Evolutionary conservation across 2,888 invertebrate genomes (phyloP).

Genomic region (Pheosia gnoma): DNA sequence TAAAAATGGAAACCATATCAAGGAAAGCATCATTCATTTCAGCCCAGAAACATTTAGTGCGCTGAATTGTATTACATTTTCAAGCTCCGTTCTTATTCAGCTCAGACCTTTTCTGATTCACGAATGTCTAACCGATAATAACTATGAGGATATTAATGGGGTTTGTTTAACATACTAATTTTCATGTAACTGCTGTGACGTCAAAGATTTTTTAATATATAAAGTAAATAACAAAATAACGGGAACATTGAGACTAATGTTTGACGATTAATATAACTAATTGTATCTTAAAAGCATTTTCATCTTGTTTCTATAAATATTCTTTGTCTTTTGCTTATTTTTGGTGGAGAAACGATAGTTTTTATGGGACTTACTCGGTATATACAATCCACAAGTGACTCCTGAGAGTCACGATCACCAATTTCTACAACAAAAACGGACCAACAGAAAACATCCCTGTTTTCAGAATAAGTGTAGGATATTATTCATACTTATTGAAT

Average conservation of each 20-base stretch:
- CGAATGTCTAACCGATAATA: slow-evolving; percentile 10
- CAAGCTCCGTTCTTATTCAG: neutral
- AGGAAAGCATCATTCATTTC: neutral
- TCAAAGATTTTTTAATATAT: neutral
- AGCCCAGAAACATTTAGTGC: neutral
- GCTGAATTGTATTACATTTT: slow-evolving; percentile 1
- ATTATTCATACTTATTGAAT: no score
- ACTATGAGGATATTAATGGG: slow-evolving; percentile 1
- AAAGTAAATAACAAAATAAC: slow-evolving; percentile 36
- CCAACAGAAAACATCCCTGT: no score
- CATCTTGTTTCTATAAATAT: slow-evolving; percentile 8
- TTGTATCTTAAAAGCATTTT: slow-evolving; percentile 24
- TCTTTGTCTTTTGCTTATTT: neutral
- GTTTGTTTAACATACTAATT: slow-evolving; percentile 23
- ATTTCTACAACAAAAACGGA: no score
- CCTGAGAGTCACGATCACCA: no score
- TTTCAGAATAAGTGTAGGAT: no score
- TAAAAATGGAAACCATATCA: no score
- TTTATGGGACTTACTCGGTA: neutral
- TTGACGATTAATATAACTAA: slow-evolving; percentile 40
- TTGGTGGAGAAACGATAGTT: neutral
- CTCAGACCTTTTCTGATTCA: neutral
- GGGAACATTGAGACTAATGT: slow-evolving; percentile 32
- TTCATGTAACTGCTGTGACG: slow-evolving; percentile 7
- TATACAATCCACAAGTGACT: no score